Evolutionary conservation across 2,888 invertebrate species (phyloP).

Genomic region (Dugesia japonica): DNA sequence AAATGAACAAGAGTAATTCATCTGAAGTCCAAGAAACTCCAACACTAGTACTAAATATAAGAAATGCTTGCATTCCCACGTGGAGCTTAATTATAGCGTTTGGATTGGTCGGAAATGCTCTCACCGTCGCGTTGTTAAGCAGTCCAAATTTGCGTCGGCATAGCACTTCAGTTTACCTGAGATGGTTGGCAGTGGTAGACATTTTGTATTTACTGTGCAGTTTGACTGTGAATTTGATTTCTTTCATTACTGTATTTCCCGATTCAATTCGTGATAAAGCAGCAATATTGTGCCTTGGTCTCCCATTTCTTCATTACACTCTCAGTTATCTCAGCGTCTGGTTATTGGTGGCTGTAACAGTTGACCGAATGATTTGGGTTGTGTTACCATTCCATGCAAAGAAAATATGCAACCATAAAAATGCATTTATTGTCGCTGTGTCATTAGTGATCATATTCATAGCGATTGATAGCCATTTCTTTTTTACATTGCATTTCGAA

Average conservation of each 20-base stretch:
- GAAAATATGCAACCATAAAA: slow-evolving; percentile 28
- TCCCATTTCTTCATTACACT: slow-evolving; percentile 25
- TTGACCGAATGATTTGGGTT: slow-evolving; percentile 35
- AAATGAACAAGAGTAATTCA: background rate
- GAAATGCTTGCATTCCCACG: slow-evolving; percentile 22
- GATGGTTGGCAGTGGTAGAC: slow-evolving; percentile 22
- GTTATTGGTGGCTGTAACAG: slow-evolving; percentile 27
- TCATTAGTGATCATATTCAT: background rate
- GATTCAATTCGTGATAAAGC: background rate
- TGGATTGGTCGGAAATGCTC: slow-evolving; percentile 27
- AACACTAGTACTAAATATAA: background rate
- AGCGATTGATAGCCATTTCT: slow-evolving; percentile 20
- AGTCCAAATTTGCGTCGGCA: background rate
- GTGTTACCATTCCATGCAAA: slow-evolving; percentile 34
- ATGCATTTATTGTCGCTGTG: background rate
- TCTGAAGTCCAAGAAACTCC: background rate
- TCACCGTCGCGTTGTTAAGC: slow-evolving; percentile 22
- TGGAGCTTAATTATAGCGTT: slow-evolving; percentile 17
- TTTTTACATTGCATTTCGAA: background rate
- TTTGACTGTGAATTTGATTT: slow-evolving; percentile 8
- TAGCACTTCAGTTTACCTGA: slow-evolving; percentile 30
- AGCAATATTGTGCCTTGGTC: slow-evolving; percentile 1
- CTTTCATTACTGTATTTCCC: slow-evolving; percentile 13
- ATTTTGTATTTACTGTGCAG: slow-evolving; percentile 24
- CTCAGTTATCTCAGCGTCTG: slow-evolving; percentile 28